Evolutionary conservation across 2,113 vertebrate genomes (phyloP).

Genomic region (Osmerus eperlanus): DNA sequence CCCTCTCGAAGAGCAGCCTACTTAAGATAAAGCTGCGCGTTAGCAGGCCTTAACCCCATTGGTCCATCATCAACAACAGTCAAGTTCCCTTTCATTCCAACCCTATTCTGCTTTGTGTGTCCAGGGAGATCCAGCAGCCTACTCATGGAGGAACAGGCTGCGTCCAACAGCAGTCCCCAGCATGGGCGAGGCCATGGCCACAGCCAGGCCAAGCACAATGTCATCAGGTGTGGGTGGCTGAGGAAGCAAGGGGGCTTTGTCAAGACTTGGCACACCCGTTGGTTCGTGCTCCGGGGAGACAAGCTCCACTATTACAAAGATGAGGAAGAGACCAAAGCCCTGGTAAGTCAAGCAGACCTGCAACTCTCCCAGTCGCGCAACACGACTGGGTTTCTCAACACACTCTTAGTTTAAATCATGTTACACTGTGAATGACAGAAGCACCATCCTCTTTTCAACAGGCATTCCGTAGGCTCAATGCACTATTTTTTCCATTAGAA

Average conservation of each 20-base stretch:
- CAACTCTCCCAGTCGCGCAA: too few species aligned
- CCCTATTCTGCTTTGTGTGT: not conserved
- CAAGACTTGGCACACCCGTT: slow-evolving; percentile 97
- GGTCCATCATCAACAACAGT: not conserved
- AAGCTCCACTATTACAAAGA: slow-evolving; percentile 96
- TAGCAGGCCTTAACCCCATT: not conserved
- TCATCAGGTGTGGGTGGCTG: slow-evolving; percentile 90
- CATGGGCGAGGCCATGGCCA: slow-evolving; percentile 47
- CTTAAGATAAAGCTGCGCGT: too few species aligned
- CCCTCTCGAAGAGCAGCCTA: too few species aligned
- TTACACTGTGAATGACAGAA: too few species aligned
- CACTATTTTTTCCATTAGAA: too few species aligned
- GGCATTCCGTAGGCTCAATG: too few species aligned
- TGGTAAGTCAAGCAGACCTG: slow-evolving; percentile 76
- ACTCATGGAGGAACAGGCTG: slow-evolving; percentile 83
- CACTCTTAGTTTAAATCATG: too few species aligned
- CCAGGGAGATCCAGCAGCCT: slow-evolving; percentile 6
- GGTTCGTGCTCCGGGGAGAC: slow-evolving; percentile 94
- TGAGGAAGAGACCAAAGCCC: slow-evolving; percentile 91
- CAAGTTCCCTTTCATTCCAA: not conserved
- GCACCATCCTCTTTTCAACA: too few species aligned
- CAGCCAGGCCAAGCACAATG: slow-evolving; percentile 55
- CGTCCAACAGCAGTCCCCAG: slow-evolving; percentile 65
- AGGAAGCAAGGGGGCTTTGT: slow-evolving; percentile 98
- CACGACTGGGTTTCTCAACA: too few species aligned